Evolutionary conservation across 2,797 vertebrate genomes (phyloP).

Genomic region (Champsocephalus gunnari): DNA sequence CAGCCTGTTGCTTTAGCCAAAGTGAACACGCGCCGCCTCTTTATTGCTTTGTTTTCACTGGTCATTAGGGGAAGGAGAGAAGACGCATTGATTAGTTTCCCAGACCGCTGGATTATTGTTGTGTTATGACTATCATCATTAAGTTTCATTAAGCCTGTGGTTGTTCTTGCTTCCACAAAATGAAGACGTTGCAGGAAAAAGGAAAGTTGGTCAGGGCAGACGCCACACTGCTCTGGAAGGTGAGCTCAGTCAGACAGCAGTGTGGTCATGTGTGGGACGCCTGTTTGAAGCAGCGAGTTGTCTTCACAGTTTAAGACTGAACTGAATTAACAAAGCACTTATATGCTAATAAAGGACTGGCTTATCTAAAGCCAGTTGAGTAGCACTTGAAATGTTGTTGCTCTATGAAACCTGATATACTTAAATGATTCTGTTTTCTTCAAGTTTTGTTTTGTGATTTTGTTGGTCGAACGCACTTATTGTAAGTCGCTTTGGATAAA

Average conservation of each 20-base stretch:
- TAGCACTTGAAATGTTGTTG: no score
- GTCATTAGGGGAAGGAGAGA: conserved; percentile 80
- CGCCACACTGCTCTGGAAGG: conserved; percentile 20
- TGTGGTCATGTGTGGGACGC: conserved; percentile 25
- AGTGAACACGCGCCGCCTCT: conserved; percentile 81
- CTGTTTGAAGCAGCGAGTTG: conserved; percentile 20
- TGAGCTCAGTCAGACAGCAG: conserved; percentile 21
- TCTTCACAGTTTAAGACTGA: conserved; percentile 10
- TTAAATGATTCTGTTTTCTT: no score
- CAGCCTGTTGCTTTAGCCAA: conserved; percentile 80
- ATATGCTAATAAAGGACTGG: no score
- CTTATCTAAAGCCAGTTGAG: no score
- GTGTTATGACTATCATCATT: conserved; percentile 83
- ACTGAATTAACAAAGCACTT: not conserved
- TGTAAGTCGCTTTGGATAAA: no score
- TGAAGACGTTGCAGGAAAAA: conserved; percentile 71
- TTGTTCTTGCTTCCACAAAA: conserved; percentile 73
- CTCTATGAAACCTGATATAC: no score
- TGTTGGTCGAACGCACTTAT: no score
- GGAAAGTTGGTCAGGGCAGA: conserved; percentile 33
- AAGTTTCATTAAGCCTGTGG: conserved; percentile 78
- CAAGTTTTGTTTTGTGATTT: no score
- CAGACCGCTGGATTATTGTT: conserved; percentile 82
- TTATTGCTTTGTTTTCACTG: conserved; percentile 84
- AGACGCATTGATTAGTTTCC: conserved; percentile 83